phyloP scores from a whole-genome alignment of 2,797 vertebrate genomes.

The Ctenochaetus hawaiiensis region DNA sequence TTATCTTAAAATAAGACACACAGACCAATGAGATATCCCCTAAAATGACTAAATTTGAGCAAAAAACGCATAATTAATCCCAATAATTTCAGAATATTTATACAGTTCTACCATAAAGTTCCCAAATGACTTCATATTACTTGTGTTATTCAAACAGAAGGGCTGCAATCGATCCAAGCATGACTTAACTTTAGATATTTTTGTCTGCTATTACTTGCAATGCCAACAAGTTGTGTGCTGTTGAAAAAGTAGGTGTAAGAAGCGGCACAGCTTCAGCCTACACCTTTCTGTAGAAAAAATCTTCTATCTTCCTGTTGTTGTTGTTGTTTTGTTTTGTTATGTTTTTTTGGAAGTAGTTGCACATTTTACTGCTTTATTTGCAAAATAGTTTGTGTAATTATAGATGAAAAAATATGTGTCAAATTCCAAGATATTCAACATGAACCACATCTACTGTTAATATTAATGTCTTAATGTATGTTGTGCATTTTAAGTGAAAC shows the following conservation, averaged over 20 bases:
- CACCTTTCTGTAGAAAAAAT: background rate
- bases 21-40: background rate
- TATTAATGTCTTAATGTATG: no score
- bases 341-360: background rate
- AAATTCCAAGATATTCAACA: background rate
- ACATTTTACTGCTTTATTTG: background rate
- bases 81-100: background rate
- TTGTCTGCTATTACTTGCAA: background rate
- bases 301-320: background rate
- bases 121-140: background rate
- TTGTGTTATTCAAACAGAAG: background rate
- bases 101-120: background rate
- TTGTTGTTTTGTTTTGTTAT: background rate
- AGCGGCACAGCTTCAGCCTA: background rate
- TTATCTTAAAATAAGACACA: slow-evolving; percentile 1
- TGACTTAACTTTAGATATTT: background rate
- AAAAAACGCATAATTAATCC: background rate
- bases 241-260: background rate
- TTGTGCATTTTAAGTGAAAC: background rate
- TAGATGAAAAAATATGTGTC: background rate
- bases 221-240: slow-evolving; percentile 6
- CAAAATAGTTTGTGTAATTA: background rate
- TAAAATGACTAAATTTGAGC: background rate
- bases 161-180: background rate
- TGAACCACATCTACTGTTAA: no score